Base-by-base conservation (phyloP, 1,140 invertebrate genomes). In the Belonocnema kinseyi region DNA sequence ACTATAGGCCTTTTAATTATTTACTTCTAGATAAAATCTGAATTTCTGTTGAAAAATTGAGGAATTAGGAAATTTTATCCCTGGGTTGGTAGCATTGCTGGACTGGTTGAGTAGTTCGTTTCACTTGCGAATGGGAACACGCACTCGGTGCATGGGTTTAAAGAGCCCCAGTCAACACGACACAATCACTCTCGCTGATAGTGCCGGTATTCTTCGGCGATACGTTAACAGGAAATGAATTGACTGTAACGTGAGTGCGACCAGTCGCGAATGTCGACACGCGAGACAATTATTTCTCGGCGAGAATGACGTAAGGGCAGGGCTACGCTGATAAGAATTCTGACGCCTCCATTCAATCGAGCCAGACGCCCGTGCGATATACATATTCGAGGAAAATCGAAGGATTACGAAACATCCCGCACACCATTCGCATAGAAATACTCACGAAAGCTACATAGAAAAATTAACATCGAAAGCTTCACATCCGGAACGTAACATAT, bases 271-370 rank as follows among this genome's bases (percentile, higher is more conserved):
- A 58, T 51, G 70, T 73, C 80, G 74, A 58, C 50, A 74, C 54
- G 2, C 11, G 70, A 81, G 83, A 78, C 86, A 76, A 84, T 77
- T 85, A 16, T 87, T 88, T 83, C 78, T 74, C 82, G 77, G 56
- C 71, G 66, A 21, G 58, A 81, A 82, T 89, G 87, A 89, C 86
- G 87, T 87, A 88, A 88, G 79, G 73, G 82, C 77, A 72, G 78
- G 79, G 82, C 76, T 73, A 74, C 72, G 78, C 80, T 82, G 88
- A 89, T 89, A 89, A 89, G 86, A 88, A 89, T 88, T 87, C 86
- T 81, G 84, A 88, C 87, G 87, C 87, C 85, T 87, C 85, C 85
- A 83, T 87, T 88, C 76, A 86, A 82, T 77, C 73, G 73, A 77
- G 78, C 76, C 54, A 66, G 58, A 26, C 58, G 58, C 58, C 74